Evolutionary conservation across 1,140 invertebrate species (phyloP), one percentile per base, ranked within the genome.

Genomic region (Drosophila melanica): DNA sequence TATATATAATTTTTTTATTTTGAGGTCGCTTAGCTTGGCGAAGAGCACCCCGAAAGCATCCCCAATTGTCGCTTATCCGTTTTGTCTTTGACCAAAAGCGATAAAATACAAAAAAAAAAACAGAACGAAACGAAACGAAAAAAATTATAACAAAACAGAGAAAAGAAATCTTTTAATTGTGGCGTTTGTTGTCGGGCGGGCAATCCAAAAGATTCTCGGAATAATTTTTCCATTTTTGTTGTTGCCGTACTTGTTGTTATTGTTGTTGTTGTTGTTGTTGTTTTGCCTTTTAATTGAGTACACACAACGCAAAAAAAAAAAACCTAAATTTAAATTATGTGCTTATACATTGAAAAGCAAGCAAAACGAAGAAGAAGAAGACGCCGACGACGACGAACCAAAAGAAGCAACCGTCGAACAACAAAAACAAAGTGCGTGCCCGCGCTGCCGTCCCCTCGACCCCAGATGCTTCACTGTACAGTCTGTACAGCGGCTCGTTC

Each of bases 211-310:
- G 75, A 79, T 90, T 79, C 87, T 86, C 72, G 68, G 86, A 90
- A 90, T 82, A 86, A 90, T 90, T 90, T 90, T 90, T 79, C 69
- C 84, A 79, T 72, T 89, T 81, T n/a, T n/a, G n/a, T n/a, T 75
- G 73, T 69, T 75, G 63, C 44, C 63, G 33, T 35, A 35, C 33
- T 35, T 10, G 47, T 55, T 58, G 47, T 44, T 65, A 57, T 53
- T 66, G 42, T 59, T 54, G 45, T 45, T 63, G 57, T 65, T 60
- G 50, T 45, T 65, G 75, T 76, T 84, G 67, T 64, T 82, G 54
- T 72, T 85, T 81, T 87, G 82, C 82, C 73, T 86, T 86, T 86
- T 87, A 86, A 86, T 86, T 86, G 81, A 87, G 81, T 82, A 82
- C 82, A 81, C 75, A 85, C 54, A 85, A 68, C 50, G 62, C 41